Evolutionary conservation across 2,888 invertebrate genomes (phyloP), one percentile per base, ranked within the genome.

Genomic region (Brachypalpus laphriformis): DNA sequence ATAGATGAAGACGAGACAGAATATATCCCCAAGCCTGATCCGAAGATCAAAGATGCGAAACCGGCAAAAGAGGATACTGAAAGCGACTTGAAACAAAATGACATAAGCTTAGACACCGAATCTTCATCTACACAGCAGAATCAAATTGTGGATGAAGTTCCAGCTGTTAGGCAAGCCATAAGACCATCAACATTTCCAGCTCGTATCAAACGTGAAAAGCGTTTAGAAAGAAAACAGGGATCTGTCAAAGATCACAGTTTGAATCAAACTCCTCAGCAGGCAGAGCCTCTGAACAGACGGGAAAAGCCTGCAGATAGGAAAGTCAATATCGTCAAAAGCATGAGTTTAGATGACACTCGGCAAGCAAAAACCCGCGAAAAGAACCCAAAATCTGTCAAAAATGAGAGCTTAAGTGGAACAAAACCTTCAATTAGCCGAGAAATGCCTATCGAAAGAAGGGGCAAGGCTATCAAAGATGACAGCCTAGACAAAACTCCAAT

Each of bases 151-250:
- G 16, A 16, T 16, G 42, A 51, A 51, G 25, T 3, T 14, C 22
- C 11, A 22, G 5, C 6, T 22, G 28, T 9, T 3, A 28, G 8
- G 8, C 54, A 14, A 3, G 8, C n/a, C 14, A 14, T 8, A 28
- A 28, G 51, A 51, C 14, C 28, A 1, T 8, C 28, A 8, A 54
- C 45, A 6, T 4, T n/a, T 8, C 45, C 45, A 3, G 9, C 57
- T 14, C 22, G 22, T 6, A 20, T 71, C 3, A 37, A n/a, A 11
- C 49, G 71, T 8, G 71, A 59, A 71, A 71, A 49, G 1, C 71
- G 47, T 4, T 22, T 59, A 37, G 37, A 71, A 31, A 31, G 5
- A 14, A 8, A 6, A 7, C 6, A 11, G 0, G 45, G 16, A 8
- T 1, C 25, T 11, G 8, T 16, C 1, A 34, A 56, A 42, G 20